Percentiles rank a stretch among this genome's conserved stretches.
phyloP scores from a whole-genome alignment of 30 jellyfish, hydroid and myxozoan species.

The Chironex yamaguchii region DNA sequence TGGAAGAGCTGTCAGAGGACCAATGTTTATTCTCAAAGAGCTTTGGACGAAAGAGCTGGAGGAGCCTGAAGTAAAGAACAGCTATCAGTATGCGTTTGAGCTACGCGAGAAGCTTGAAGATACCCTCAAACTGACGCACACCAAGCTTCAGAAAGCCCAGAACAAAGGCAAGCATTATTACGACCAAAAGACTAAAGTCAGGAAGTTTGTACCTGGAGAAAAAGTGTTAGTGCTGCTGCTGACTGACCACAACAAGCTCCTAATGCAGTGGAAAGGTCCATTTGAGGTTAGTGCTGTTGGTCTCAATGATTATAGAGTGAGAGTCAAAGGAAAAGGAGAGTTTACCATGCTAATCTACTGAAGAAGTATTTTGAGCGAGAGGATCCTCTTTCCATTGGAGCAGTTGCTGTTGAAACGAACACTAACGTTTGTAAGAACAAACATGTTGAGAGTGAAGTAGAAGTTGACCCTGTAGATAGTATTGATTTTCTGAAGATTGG shows the following conservation, averaged over 20 bases:
- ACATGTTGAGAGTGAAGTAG: no score
- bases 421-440: no score
- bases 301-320: not conserved
- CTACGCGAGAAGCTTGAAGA: not conserved
- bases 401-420: no score
- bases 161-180: not conserved
- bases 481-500: not conserved
- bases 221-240: constrained; percentile 17
- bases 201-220: constrained; percentile 21
- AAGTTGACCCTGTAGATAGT: no score
- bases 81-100: not conserved
- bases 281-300: constrained; percentile 1
- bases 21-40: constrained; percentile 4
- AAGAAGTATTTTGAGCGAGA: not conserved
- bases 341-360: constrained; percentile 1
- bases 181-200: not conserved
- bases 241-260: not conserved
- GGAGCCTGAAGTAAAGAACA: not conserved
- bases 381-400: no score
- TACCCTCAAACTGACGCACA: not conserved
- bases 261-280: constrained; percentile 39
- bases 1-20: constrained; percentile 48
- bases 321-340: not conserved
- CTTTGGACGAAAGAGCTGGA: not conserved
- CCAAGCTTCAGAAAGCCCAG: constrained; percentile 4